Base-by-base conservation (phyloP, 92 coral and sea anemone species). In the Phenganax marumi region DNA sequence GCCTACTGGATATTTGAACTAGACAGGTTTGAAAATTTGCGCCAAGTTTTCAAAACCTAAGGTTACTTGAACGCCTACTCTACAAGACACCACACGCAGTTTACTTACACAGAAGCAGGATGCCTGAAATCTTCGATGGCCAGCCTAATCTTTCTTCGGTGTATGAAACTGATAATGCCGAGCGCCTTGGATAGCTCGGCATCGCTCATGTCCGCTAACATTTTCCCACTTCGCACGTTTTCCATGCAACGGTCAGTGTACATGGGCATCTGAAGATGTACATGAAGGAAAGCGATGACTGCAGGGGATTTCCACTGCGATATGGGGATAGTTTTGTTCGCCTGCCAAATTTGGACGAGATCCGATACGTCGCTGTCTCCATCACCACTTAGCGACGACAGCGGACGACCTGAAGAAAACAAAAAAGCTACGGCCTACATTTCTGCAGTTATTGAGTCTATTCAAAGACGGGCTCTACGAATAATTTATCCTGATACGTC, bases 71-170 rank as follows among this genome's bases (percentile, higher is more conserved):
- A 33, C 43, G 43, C 43, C 43, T 33, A 5, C 5, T 33, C 3
- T 2, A 33, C 43, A 33, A 5, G 43, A 33, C 2, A 33, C 16
- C 70, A 55, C 24, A 79, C 50, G 58, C 75, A 17, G 12, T 18
- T 57, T 21, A 85, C 92, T 86, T 81, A 92, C 97, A 89, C 82
- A 11, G 92, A 66, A 22, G 90, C 70, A 39, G 97, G 97, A 78
- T 91, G 89, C 72, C 99, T 88, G 58, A 89, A 92, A 18, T 96
- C 99, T 80, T 96, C 99, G 55, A 96, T 96, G 39, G 99, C 99
- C 64, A 96, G 86, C 68, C 99, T 87, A 8, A 96, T 87, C 84
- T 96, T 96, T 49, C 93, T 87, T 50, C 93, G 89, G 78, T 96
- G 99, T 89, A 96, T 89, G 26, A 61, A 76, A 80, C 90, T 92